Evolutionary conservation across 2,888 invertebrate genomes (phyloP).

Genomic region (Chrysolina americana): DNA sequence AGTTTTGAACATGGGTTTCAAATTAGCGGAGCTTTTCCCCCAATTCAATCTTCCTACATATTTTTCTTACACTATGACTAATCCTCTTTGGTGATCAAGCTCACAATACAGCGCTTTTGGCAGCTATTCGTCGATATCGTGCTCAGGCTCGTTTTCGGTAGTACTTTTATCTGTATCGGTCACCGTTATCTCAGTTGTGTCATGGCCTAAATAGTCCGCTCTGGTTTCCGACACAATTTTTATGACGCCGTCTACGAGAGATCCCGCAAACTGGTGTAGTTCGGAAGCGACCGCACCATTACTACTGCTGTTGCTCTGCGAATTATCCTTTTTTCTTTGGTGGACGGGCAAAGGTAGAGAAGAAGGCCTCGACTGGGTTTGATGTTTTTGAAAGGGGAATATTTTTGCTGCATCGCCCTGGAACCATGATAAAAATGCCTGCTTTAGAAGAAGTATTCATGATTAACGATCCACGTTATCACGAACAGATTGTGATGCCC

Average conservation of each 20-base stretch:
- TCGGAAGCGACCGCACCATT: conserved; percentile 56
- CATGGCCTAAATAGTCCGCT: conserved; percentile 48
- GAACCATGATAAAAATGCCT: not conserved
- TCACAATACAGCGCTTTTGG: conserved; percentile 1
- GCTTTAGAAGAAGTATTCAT: too few species aligned
- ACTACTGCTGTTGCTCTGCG: conserved; percentile 38
- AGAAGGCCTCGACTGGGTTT: conserved; percentile 64
- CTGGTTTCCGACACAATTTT: conserved; percentile 65
- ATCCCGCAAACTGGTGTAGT: conserved; percentile 67
- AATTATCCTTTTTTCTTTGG: conserved; percentile 61
- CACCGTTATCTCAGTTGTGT: conserved; percentile 59
- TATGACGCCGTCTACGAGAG: conserved; percentile 68
- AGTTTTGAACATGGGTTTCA: not conserved
- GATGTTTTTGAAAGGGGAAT: conserved; percentile 67
- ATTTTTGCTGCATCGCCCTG: conserved; percentile 67
- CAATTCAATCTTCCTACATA: not conserved
- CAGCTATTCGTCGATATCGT: not conserved
- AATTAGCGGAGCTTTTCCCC: not conserved
- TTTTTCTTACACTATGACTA: not conserved
- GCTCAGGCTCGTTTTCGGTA: not conserved
- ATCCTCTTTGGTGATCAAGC: conserved; percentile 20
- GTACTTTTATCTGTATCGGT: conserved; percentile 55
- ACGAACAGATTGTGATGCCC: too few species aligned
- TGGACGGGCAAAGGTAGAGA: conserved; percentile 67
- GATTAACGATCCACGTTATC: too few species aligned